Percentiles rank a stretch among this genome's conserved stretches.
phyloP scores from a whole-genome alignment of 2,113 vertebrate genomes.

The Nycticebus coucang region DNA sequence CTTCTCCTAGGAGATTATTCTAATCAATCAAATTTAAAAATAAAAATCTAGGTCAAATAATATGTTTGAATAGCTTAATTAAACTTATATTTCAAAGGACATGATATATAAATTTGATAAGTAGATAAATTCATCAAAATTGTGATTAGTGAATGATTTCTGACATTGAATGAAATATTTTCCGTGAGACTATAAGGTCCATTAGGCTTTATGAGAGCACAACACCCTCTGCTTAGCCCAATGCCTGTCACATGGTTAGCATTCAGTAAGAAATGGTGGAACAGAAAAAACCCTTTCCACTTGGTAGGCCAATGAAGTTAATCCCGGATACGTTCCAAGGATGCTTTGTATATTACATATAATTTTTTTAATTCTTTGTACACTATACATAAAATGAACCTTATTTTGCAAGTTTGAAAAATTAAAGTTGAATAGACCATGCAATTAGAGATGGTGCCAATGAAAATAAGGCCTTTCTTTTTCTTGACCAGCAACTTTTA shows the following conservation, averaged over 20 bases:
- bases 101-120: not conserved
- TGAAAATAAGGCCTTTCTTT: conserved; percentile 32
- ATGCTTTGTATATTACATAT: not conserved
- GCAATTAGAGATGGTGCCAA: not conserved
- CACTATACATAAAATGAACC: not conserved
- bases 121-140: not conserved
- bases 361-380: not conserved
- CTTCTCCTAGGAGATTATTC: not conserved
- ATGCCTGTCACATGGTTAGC: not conserved
- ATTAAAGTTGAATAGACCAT: not conserved
- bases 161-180: not conserved
- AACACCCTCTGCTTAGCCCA: not conserved
- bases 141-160: not conserved
- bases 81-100: not conserved
- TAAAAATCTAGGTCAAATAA: not conserved
- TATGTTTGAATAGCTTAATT: not conserved
- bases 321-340: not conserved
- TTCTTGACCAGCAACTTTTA: not conserved
- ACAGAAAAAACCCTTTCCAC: not conserved
- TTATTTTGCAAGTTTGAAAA: conserved; percentile 11
- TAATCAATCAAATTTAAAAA: not conserved
- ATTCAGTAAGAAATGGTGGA: not conserved
- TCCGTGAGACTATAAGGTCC: not conserved
- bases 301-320: not conserved
- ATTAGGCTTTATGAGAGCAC: not conserved